Evolutionary conservation across 2,113 vertebrate genomes (phyloP), one percentile per base, ranked within the genome.

Genomic region (Gulo gulo): DNA sequence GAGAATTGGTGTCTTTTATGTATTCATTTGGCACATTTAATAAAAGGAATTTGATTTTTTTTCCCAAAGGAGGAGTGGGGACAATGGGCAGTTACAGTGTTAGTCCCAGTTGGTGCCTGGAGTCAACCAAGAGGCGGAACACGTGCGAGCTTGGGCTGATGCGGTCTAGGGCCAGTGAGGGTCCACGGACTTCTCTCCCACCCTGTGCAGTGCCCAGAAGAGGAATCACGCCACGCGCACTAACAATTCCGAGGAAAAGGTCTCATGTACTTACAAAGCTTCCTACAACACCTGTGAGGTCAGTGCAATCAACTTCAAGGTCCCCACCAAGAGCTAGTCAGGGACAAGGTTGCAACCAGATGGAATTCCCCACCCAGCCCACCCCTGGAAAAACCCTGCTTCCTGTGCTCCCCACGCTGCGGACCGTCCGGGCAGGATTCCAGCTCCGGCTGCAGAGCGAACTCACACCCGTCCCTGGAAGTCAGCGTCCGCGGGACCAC

Each of bases 381-480:
- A 42, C 63, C 34, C 29, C 39, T 76, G 5, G 34, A 55, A 45
- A 61, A 1, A 6, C 61, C 52, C 1, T 15, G 13, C 65, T 88
- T 85, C 84, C 65, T 52, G 5, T 10, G 29, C 36, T 80, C 36
- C 52, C 23, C 12, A 1, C 15, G 21, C 71, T 4, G 9, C 34
- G 42, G 71, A 18, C 45, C 16, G 15, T 24, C 36, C 16, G 7
- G 26, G 34, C 73, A 86, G 42, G 82, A 55, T n/a, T 81, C 47
- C 3, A 31, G 83, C 74, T 63, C 50, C n/a, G 57, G 16, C 34
- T 23, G 20, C 50, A 78, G 45, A 85, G 52, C 10, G 7, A 18
- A 12, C 8, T 11, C 31, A 16, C 4, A 29, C 26, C 3, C 26
- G 6, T 6, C n/a, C 39, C 0, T 1, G 74, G 87, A n/a, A 23